phyloP scores from a whole-genome alignment of 2,888 invertebrate genomes.

The Drosophila vallismaia region DNA sequence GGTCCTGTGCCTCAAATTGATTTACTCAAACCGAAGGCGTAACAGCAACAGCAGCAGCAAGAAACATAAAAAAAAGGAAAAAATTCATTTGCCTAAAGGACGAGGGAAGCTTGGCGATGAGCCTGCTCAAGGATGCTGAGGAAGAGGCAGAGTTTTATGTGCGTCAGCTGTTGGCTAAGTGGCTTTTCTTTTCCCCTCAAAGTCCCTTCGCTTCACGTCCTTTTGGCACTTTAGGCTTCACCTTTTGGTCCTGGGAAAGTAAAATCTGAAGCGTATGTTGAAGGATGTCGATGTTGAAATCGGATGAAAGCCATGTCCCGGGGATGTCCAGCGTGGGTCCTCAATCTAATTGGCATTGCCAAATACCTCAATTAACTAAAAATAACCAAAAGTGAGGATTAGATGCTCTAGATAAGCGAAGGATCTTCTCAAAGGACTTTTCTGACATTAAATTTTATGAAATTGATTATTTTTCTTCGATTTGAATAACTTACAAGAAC shows the following conservation, averaged over 20 bases:
- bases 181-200: slow-evolving; percentile 42
- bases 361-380: slow-evolving; percentile 62
- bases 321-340: slow-evolving; percentile 8
- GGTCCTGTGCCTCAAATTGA: slow-evolving; percentile 69
- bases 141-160: slow-evolving; percentile 47
- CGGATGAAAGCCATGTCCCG: not conserved
- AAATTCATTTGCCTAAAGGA: slow-evolving; percentile 49
- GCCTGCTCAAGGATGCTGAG: slow-evolving; percentile 44
- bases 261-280: slow-evolving; percentile 10
- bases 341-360: slow-evolving; percentile 40
- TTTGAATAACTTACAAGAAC: slow-evolving; percentile 1
- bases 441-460: too few species aligned
- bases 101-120: slow-evolving; percentile 30
- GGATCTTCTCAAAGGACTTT: not conserved
- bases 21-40: slow-evolving; percentile 53
- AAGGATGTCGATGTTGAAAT: slow-evolving; percentile 14
- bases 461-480: too few species aligned
- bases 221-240: slow-evolving; percentile 23
- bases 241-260: slow-evolving; percentile 16
- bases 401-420: slow-evolving; percentile 16
- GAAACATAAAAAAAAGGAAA: slow-evolving; percentile 16
- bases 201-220: not conserved
- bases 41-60: slow-evolving; percentile 4
- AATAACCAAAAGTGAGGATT: slow-evolving; percentile 46
- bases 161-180: slow-evolving; percentile 58